phyloP scores from a whole-genome alignment of 2,113 vertebrate species.

The Phalacrocorax aristotelis region DNA sequence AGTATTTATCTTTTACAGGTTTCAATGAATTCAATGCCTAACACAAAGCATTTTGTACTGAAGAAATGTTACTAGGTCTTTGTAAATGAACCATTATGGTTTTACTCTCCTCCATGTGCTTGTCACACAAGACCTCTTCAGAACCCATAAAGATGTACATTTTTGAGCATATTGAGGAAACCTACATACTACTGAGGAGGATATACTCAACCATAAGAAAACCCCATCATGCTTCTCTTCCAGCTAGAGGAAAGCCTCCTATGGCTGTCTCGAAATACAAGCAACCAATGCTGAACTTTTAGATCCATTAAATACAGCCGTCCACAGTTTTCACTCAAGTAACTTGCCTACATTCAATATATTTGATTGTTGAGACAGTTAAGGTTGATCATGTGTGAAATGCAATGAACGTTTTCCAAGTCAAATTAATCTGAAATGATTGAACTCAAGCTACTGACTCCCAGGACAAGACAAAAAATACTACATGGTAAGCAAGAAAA shows the following conservation, averaged over 20 bases:
- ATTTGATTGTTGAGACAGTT: neutral
- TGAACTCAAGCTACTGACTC: neutral
- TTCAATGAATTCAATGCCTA: neutral
- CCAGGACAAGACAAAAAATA: neutral
- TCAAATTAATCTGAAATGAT: neutral
- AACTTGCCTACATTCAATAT: fast-evolving
- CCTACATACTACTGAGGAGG: neutral
- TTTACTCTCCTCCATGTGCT: neutral
- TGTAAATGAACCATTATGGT: neutral
- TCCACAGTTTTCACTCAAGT: neutral
- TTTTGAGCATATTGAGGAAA: neutral
- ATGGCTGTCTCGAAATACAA: neutral
- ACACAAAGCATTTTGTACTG: neutral
- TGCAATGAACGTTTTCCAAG: neutral
- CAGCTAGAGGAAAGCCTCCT: neutral
- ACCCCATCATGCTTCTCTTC: neutral
- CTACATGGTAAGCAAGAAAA: neutral
- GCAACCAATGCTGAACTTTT: neutral
- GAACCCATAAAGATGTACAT: neutral
- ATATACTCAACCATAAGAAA: neutral
- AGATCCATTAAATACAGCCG: neutral
- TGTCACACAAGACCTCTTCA: neutral
- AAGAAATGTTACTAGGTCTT: neutral
- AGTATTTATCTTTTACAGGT: neutral
- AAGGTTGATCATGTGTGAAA: neutral